phyloP scores from a whole-genome alignment of 2,888 invertebrate genomes.

The Caenorhabditis uteleia region DNA sequence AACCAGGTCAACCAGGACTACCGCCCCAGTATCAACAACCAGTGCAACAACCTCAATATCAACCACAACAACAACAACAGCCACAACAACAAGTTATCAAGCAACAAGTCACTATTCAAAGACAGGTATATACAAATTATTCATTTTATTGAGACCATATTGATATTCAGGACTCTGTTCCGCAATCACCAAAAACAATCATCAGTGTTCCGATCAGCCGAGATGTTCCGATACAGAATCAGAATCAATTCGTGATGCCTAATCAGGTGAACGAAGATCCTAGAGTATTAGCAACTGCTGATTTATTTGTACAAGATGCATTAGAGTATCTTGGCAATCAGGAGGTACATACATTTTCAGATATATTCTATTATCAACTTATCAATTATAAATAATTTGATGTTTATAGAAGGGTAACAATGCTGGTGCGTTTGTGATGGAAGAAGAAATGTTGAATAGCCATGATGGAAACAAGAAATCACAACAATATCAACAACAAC shows the following conservation, averaged over 20 bases:
- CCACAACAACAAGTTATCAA: not conserved
- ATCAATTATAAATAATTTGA: not conserved
- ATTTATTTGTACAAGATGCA: slow-evolving; percentile 61
- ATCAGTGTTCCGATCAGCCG: slow-evolving; percentile 32
- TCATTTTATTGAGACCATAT: not conserved
- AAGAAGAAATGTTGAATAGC: slow-evolving; percentile 66
- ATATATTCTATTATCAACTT: not conserved
- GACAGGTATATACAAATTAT: not conserved
- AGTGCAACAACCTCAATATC: not conserved
- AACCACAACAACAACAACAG: not conserved
- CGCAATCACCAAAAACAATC: slow-evolving; percentile 20
- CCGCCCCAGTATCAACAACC: not conserved
- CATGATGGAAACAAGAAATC: slow-evolving; percentile 45
- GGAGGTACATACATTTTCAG: slow-evolving; percentile 5
- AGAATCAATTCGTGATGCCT: slow-evolving; percentile 16
- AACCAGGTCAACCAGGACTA: not conserved
- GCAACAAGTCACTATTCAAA: not conserved
- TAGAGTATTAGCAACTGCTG: slow-evolving; percentile 52
- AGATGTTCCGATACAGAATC: slow-evolving; percentile 6
- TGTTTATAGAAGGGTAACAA: not conserved
- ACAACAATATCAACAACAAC: not conserved
- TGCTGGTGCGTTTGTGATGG: slow-evolving; percentile 59
- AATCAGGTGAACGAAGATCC: slow-evolving; percentile 43
- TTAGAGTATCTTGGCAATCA: slow-evolving; percentile 54
- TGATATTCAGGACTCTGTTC: slow-evolving; percentile 17